A percentile compares a stretch with the other conserved stretches of the same genome.
Conservation (phyloP, 2,113 vertebrate genomes). For the Oryzias woworae region DNA sequence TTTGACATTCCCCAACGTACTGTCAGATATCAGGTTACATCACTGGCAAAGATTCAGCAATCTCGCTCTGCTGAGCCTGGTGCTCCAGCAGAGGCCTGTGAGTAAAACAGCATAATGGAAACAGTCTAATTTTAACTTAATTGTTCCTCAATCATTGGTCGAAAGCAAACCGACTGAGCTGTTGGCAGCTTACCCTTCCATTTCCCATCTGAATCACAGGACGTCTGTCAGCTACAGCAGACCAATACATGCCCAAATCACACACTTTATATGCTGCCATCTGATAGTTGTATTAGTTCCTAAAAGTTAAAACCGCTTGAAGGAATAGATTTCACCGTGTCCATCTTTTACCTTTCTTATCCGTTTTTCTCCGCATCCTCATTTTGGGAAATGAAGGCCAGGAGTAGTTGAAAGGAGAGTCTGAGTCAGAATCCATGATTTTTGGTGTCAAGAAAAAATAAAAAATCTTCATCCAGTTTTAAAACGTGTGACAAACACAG, state of each 20-base stretch:
- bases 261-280: background rate
- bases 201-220: slow-evolving; percentile 16
- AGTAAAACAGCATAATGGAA: slow-evolving; percentile 46
- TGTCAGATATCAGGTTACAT: slow-evolving; percentile 75
- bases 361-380: slow-evolving; percentile 88
- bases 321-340: background rate
- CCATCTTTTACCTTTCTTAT: slow-evolving; percentile 86
- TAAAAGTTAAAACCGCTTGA: background rate
- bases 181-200: slow-evolving; percentile 5
- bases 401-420: slow-evolving; percentile 98
- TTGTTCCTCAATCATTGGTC: slow-evolving; percentile 37
- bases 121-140: slow-evolving; percentile 64
- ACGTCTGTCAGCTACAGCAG: slow-evolving; percentile 8
- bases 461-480: slow-evolving; percentile 35
- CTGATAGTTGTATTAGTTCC: background rate
- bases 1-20: slow-evolving; percentile 70
- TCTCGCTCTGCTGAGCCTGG: slow-evolving; percentile 27
- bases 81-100: slow-evolving; percentile 35
- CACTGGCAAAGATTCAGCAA: slow-evolving; percentile 59
- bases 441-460: slow-evolving; percentile 2
- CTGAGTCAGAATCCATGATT: slow-evolving; percentile 96
- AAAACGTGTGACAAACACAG: slow-evolving; percentile 23
- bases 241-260: background rate
- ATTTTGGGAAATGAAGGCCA: slow-evolving; percentile 98
- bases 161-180: slow-evolving; percentile 31